Evolutionary conservation across 2,888 invertebrate species (phyloP), one percentile per base, ranked within the genome.

Genomic region (Emmelina monodactyla): DNA sequence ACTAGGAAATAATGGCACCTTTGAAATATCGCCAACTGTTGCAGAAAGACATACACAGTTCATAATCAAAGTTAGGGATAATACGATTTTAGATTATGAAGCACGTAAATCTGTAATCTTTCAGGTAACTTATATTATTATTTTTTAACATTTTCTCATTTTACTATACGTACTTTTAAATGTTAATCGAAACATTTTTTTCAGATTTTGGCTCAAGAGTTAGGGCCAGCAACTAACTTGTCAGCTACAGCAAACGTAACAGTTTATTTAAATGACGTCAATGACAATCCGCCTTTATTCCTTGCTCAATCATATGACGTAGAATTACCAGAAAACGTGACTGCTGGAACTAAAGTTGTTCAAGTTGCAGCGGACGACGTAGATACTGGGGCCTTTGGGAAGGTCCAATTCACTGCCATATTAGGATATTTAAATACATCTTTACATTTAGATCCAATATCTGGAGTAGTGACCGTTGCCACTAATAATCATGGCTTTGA

Each of bases 211-310:
- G 94, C 93, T 10, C 88, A 88, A 75, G 92, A 93, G 62, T 78
- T 93, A 22, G 89, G 88, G 28, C 89, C 88, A 45, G 84, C 85
- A 15, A 87, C 88, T 31, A 91, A 91, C 62, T 75, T 89, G 32
- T 87, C 91, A 34, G 84, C 86, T 2, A 83, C 83, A 33, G 89
- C 90, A 5, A 88, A 88, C 42, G 87, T 94, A 1, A 88, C 88
- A 1, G 89, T 94, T 9, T 87, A 89, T 51, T 70, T 97, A 15
- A 86, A 88, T 43, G 95, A 97, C 56, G 82, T 89, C 6, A 96
- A 97, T 55, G 96, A 97, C 60, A 94, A 94, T 63, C 82, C 88
- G 16, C 96, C 96, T 1, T 75, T 86, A 39, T 96, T 96, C 57
- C 73, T 85, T 10, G 84, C 88, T 46, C 69, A 85, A 25, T 81